Evolutionary conservation across 2,888 invertebrate species (phyloP).

Genomic region (Diplazon laetatorius): DNA sequence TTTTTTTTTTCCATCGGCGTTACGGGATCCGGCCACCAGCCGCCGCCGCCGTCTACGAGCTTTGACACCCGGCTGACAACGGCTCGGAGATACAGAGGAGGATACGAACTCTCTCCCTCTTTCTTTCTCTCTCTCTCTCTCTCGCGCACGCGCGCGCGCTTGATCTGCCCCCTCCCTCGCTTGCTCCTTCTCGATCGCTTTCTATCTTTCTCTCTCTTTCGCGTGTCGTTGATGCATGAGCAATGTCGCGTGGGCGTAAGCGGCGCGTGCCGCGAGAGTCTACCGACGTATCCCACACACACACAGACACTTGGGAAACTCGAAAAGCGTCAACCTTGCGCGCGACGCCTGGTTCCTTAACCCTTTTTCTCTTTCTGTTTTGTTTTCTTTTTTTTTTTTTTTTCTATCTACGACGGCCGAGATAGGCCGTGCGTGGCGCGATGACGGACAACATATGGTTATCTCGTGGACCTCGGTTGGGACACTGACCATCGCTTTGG

Average conservation of each 20-base stretch:
- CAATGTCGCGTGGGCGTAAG: constrained; percentile 65
- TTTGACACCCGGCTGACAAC: constrained; percentile 67
- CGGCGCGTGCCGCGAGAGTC: constrained; percentile 73
- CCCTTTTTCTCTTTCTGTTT: too few species aligned
- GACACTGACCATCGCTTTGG: too few species aligned
- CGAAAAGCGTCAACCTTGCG: constrained; percentile 68
- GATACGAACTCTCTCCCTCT: constrained; percentile 20
- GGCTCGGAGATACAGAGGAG: constrained; percentile 31
- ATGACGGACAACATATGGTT: too few species aligned
- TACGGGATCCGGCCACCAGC: constrained; percentile 46
- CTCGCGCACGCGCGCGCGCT: constrained; percentile 3
- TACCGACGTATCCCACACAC: constrained; percentile 73
- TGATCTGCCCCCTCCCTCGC: constrained; percentile 56
- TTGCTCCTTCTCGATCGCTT: constrained; percentile 65
- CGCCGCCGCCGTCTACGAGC: constrained; percentile 48
- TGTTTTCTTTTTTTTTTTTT: too few species aligned
- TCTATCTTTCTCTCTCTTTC: constrained; percentile 49
- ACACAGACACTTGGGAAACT: constrained; percentile 65
- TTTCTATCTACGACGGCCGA: too few species aligned
- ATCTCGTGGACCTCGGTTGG: too few species aligned
- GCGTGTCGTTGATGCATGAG: constrained; percentile 47
- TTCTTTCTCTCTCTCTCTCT: constrained; percentile 10
- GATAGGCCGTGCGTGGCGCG: too few species aligned
- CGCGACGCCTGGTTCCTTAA: constrained; percentile 61
- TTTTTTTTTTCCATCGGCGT: constrained; percentile 60